Percentiles rank a stretch among this genome's conserved stretches.
These are phyloP conservation scores for Melopsittacus undulatus DNA, from an alignment of 2,797 vertebrate genomes.

Conservation along the genomic window DNA sequence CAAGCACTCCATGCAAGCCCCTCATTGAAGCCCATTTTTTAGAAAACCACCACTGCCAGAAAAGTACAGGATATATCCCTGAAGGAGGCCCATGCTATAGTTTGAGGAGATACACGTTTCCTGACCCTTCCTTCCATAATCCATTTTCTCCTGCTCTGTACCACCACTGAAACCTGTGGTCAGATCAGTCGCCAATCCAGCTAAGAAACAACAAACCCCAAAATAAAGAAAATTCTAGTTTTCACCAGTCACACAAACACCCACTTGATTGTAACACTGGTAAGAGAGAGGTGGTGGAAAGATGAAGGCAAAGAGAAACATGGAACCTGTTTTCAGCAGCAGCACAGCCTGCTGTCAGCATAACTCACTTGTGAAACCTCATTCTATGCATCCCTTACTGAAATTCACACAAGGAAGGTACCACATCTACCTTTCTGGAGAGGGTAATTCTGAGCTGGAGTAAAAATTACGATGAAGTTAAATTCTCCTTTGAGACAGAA, in stretches of 20 bases:
- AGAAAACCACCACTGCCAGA: not conserved
- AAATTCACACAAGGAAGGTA: not conserved
- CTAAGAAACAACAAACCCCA: rapidly evolving
- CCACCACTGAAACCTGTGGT: not conserved
- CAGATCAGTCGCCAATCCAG: not conserved
- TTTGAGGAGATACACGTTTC: not conserved
- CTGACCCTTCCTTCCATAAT: not conserved
- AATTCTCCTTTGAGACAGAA: not conserved
- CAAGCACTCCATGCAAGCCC: not conserved
- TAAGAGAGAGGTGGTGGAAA: not conserved
- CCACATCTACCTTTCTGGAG: not conserved
- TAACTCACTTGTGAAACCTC: not conserved
- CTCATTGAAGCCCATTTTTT: not conserved
- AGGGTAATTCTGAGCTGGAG: not conserved
- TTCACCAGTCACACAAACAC: not conserved
- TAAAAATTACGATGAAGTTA: not conserved
- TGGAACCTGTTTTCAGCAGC: not conserved
- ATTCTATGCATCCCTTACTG: not conserved
- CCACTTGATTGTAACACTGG: not conserved
- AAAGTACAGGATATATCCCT: not conserved
- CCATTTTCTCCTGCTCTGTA: not conserved
- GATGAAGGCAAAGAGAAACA: not conserved
- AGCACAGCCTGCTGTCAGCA: not conserved
- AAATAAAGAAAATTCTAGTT: not conserved
- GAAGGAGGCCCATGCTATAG: not conserved